Conservation (phyloP, 2,888 invertebrate species). For the Girardia tigrina region DNA sequence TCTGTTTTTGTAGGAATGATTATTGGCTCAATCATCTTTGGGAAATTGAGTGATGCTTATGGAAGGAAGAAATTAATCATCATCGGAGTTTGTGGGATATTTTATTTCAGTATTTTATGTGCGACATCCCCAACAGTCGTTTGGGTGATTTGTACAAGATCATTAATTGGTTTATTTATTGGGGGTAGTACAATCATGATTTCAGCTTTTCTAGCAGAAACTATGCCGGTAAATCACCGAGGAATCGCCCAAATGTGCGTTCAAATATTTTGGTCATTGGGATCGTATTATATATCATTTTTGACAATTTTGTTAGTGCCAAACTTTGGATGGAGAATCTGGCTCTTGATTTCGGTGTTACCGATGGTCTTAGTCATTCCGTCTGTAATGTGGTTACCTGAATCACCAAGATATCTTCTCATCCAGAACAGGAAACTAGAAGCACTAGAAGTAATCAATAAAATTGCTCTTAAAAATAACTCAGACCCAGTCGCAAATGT, state of each 20-base stretch:
- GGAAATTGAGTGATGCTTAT: not conserved
- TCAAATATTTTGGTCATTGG: not conserved
- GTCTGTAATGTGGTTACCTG: not conserved
- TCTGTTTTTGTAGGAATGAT: conserved; percentile 20
- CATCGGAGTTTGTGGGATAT: not conserved
- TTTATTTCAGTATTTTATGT: not conserved
- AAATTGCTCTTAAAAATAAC: not conserved
- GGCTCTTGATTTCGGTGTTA: not conserved
- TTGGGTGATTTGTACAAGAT: not conserved
- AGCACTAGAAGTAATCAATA: not conserved
- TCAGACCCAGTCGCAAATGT: not conserved
- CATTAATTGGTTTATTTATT: not conserved
- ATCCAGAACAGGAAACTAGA: not conserved
- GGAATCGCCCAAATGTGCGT: not conserved
- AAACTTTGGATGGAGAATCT: not conserved
- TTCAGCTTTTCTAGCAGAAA: not conserved
- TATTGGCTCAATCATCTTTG: not conserved
- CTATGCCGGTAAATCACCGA: not conserved
- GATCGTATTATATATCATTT: not conserved
- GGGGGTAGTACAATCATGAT: not conserved
- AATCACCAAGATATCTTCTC: conserved; percentile 2
- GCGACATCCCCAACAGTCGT: not conserved
- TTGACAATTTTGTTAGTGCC: not conserved
- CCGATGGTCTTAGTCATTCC: not conserved
- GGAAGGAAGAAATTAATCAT: not conserved